Evolutionary conservation across 2,888 invertebrate species (phyloP).

Genomic region (Junonia oenone): DNA sequence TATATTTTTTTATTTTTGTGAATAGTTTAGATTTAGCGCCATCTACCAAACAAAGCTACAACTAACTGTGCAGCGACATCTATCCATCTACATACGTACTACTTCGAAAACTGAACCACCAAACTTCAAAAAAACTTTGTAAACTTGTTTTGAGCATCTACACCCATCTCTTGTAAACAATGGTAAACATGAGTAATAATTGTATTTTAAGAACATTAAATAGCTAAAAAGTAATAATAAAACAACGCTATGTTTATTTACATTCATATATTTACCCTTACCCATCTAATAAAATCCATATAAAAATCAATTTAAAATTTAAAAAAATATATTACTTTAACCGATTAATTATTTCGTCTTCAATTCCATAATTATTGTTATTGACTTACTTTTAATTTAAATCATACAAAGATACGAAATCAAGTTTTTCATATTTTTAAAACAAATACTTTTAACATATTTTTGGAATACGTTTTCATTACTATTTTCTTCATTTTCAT

Average conservation of each 20-base stretch:
- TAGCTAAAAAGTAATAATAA: no score
- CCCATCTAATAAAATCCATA: no score
- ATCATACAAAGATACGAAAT: no score
- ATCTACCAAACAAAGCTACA: constrained; percentile 15
- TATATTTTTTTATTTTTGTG: no score
- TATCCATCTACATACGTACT: constrained; percentile 14
- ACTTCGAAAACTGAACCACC: not conserved
- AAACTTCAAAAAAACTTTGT: constrained; percentile 5
- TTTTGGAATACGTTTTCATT: not conserved
- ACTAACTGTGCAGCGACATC: constrained; percentile 19
- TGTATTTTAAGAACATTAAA: no score
- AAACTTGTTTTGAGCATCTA: constrained; percentile 1
- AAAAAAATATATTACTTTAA: no score
- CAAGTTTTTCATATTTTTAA: not conserved
- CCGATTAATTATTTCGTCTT: no score
- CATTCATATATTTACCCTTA: no score
- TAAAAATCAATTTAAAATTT: no score
- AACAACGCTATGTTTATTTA: no score
- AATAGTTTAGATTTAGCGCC: constrained; percentile 13
- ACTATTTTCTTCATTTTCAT: not conserved
- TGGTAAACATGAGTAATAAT: not conserved
- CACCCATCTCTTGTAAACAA: not conserved
- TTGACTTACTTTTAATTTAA: no score
- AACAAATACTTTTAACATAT: not conserved
- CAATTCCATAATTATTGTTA: no score